Conservation (phyloP, 2,888 invertebrate species). For the Pantelozetes paolii region DNA sequence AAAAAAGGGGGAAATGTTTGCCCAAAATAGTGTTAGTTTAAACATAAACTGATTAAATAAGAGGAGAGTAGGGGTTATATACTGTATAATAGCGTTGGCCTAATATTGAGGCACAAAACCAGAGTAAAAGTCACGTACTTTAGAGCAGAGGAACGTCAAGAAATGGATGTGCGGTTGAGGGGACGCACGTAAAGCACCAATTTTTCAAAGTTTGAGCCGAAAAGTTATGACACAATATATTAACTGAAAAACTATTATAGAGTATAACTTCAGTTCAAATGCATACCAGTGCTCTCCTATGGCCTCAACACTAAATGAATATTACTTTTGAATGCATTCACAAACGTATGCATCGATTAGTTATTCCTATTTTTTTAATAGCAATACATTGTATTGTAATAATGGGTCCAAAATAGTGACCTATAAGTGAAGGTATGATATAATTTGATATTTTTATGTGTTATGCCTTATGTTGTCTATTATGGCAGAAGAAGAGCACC, state of each 20-base stretch:
- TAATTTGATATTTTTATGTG: constrained; percentile 12
- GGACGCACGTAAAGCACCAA: constrained; percentile 35
- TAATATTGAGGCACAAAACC: constrained; percentile 18
- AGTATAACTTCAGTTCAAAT: neutral
- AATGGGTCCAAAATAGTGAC: neutral
- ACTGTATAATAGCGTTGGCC: neutral
- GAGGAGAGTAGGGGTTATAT: neutral
- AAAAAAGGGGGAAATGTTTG: neutral
- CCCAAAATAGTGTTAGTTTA: neutral
- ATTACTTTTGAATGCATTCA: neutral
- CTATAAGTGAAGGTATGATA: neutral
- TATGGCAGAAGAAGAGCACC: constrained; percentile 22
- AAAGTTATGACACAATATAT: constrained; percentile 25
- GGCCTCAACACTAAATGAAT: neutral
- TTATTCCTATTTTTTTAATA: neutral
- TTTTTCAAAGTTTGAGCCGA: constrained; percentile 30
- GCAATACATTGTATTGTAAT: neutral
- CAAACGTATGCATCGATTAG: neutral
- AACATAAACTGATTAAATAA: neutral
- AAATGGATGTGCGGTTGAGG: constrained; percentile 36
- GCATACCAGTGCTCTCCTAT: neutral
- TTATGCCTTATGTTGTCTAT: constrained; percentile 7
- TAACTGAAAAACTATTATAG: neutral
- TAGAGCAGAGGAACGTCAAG: constrained; percentile 16
- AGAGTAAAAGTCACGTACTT: constrained; percentile 33